Conservation (phyloP, 92 coral and sea anemone species). For the Umimayanthus kanabou region DNA sequence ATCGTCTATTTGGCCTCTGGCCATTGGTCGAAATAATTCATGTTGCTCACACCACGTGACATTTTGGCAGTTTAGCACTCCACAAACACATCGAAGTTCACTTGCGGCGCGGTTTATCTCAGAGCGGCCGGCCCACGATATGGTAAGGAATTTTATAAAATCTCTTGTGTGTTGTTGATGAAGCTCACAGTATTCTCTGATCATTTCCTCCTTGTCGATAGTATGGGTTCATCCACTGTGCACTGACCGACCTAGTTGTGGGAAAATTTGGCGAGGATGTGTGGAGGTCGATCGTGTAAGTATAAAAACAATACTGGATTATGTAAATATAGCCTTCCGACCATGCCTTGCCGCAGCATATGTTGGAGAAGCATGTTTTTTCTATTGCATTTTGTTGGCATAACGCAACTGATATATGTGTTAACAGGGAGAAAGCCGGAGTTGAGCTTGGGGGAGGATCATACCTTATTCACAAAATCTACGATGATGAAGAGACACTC, state of each 20-base stretch:
- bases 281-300: constrained; percentile 92
- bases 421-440: constrained; percentile 87
- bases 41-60: constrained; percentile 15
- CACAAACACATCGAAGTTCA: background rate
- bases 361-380: background rate
- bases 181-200: constrained; percentile 1
- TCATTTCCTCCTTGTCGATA: constrained; percentile 41
- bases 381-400: constrained; percentile 46
- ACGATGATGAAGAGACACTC: constrained; percentile 88
- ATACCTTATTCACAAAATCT: constrained; percentile 92
- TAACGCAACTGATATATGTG: background rate
- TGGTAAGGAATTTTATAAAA: background rate
- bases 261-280: constrained; percentile 94
- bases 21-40: background rate
- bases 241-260: constrained; percentile 90
- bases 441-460: constrained; percentile 97
- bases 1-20: background rate
- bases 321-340: constrained; percentile 4
- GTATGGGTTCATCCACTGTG: constrained; percentile 98
- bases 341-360: constrained; percentile 1
- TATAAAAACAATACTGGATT: constrained; percentile 19
- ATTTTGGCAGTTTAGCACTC: background rate
- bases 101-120: background rate
- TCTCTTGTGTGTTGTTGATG: background rate
- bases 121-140: background rate